phyloP scores from a whole-genome alignment of 1,140 invertebrate genomes.

The Drosophila ananassae region DNA sequence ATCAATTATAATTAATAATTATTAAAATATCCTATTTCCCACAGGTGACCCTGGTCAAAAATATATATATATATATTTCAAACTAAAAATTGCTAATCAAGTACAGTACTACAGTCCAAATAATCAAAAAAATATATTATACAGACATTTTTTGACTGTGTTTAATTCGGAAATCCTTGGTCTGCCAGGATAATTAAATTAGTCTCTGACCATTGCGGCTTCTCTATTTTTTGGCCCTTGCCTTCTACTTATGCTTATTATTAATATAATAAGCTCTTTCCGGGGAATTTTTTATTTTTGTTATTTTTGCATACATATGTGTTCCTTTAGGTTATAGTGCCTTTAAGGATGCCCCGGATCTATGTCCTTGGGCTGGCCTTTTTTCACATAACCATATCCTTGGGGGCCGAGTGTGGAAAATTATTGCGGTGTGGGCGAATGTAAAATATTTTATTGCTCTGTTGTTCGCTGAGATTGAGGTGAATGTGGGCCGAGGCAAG shows the following conservation, averaged over 20 bases:
- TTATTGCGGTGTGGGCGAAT: conserved; percentile 55
- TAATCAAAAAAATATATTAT: too few species aligned
- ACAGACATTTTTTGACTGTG: background rate
- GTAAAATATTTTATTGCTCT: conserved; percentile 73
- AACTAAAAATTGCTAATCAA: too few species aligned
- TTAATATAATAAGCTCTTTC: conserved; percentile 1
- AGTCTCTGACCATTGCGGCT: conserved; percentile 12
- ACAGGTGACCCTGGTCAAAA: too few species aligned
- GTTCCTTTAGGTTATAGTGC: too few species aligned
- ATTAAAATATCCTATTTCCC: too few species aligned
- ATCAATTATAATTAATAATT: too few species aligned
- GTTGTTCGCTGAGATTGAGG: conserved; percentile 36
- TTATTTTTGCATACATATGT: background rate
- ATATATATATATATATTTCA: too few species aligned
- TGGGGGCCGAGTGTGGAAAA: conserved; percentile 40
- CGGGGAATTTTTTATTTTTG: conserved; percentile 6
- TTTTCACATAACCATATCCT: background rate
- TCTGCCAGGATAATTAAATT: conserved; percentile 26
- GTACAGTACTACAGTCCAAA: too few species aligned
- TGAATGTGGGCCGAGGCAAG: background rate
- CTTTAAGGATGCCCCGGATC: conserved; percentile 1
- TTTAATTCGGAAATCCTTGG: conserved; percentile 7
- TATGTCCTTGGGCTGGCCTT: background rate
- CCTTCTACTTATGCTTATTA: conserved; percentile 18
- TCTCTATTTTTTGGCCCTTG: background rate